Evolutionary conservation across 2,888 invertebrate species (phyloP).

Genomic region (Athalia circularis): DNA sequence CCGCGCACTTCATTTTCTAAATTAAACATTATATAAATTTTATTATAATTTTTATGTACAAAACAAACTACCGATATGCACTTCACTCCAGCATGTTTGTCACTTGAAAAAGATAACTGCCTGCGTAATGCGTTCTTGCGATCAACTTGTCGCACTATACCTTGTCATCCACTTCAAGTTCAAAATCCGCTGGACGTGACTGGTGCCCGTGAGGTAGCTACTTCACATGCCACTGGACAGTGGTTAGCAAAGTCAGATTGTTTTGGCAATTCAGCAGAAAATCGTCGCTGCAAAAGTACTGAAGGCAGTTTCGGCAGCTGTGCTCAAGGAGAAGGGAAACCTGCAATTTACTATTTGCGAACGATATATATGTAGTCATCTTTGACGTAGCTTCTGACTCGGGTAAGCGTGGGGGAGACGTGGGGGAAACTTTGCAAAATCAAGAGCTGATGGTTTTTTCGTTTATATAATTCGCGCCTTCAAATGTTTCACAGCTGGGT

Average conservation of each 20-base stretch:
- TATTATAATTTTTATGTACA: too few relatives aligned
- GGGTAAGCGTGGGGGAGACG: slow-evolving; percentile 1
- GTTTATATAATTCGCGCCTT: background rate
- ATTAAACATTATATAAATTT: too few relatives aligned
- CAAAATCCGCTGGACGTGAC: slow-evolving; percentile 13
- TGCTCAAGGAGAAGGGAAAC: slow-evolving; percentile 18
- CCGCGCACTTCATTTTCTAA: too few relatives aligned
- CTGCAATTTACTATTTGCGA: slow-evolving; percentile 8
- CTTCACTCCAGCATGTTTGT: too few relatives aligned
- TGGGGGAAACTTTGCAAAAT: slow-evolving; percentile 8
- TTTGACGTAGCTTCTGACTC: slow-evolving; percentile 9
- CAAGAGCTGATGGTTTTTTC: background rate
- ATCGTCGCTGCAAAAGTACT: slow-evolving; percentile 27
- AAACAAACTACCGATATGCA: too few relatives aligned
- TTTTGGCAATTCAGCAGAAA: slow-evolving; percentile 39
- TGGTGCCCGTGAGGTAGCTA: slow-evolving; percentile 26
- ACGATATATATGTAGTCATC: slow-evolving; percentile 22
- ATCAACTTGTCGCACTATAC: too few relatives aligned
- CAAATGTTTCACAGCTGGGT: too few relatives aligned
- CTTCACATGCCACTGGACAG: slow-evolving; percentile 21
- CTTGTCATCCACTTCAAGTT: background rate
- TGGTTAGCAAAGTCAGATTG: slow-evolving; percentile 7
- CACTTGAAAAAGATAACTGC: too few relatives aligned
- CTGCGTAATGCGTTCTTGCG: too few relatives aligned
- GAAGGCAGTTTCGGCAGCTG: slow-evolving; percentile 9